Conservation (phyloP, 1,140 invertebrate species). For the Fopius arisanus region DNA sequence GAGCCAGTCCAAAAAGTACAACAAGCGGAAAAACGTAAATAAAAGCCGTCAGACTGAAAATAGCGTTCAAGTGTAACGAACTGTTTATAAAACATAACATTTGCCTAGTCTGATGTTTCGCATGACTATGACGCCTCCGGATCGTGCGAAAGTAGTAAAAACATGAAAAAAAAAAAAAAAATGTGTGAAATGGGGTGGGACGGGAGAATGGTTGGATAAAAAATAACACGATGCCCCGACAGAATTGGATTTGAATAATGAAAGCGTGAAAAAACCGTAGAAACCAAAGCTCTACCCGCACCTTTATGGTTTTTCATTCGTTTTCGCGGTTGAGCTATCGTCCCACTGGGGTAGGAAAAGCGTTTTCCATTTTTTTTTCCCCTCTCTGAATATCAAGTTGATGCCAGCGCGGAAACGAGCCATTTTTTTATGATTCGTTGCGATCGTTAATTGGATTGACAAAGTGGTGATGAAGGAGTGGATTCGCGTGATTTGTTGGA, state of each 20-base stretch:
- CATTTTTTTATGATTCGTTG: background rate
- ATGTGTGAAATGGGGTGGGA: background rate
- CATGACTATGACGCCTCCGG: background rate
- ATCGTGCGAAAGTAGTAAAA: background rate
- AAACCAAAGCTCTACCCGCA: conserved; percentile 47
- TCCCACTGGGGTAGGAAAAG: conserved; percentile 37
- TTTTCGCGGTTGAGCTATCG: conserved; percentile 51
- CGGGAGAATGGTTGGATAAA: background rate
- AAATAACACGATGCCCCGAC: conserved; percentile 37
- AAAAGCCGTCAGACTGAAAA: conserved; percentile 11
- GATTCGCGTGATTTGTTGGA: background rate
- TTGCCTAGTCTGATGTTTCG: background rate
- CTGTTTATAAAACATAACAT: background rate
- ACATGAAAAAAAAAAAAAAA: conserved; percentile 7
- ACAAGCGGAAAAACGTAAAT: background rate
- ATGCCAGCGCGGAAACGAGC: background rate
- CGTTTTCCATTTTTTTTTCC: background rate
- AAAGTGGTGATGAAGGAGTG: too few species aligned
- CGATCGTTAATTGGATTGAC: too few species aligned
- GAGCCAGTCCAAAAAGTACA: background rate
- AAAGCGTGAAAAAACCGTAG: conserved; percentile 42
- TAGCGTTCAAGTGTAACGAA: conserved; percentile 2
- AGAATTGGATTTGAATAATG: conserved; percentile 61
- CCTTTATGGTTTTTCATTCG: conserved; percentile 59
- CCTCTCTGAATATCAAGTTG: background rate